phyloP scores from a whole-genome alignment of 2,797 vertebrate species.

The Sandelia bainsii region DNA sequence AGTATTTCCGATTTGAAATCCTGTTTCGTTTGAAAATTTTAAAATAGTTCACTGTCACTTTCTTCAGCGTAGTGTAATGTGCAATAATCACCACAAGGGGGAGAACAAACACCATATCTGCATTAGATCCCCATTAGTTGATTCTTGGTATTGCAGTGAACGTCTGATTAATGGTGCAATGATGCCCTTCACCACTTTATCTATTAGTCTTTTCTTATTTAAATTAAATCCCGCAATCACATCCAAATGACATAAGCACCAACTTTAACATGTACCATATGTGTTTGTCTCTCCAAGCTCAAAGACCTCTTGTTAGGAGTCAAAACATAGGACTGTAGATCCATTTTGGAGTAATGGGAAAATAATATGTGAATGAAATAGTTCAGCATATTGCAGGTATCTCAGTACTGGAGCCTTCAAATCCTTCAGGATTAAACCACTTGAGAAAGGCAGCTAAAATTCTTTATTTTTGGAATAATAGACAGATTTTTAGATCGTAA shows the following conservation, averaged over 20 bases:
- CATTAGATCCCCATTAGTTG: not conserved
- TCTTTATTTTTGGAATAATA: not conserved
- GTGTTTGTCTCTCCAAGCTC: slow-evolving; percentile 19
- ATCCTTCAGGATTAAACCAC: no score
- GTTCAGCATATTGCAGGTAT: not conserved
- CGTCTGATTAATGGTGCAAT: not conserved
- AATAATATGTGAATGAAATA: not conserved
- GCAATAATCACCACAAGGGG: slow-evolving; percentile 56
- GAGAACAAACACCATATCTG: slow-evolving; percentile 42
- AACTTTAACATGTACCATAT: slow-evolving; percentile 24
- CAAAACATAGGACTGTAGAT: not conserved
- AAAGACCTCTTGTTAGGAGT: slow-evolving; percentile 17
- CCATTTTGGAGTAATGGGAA: not conserved
- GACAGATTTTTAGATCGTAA: not conserved
- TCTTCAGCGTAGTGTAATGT: slow-evolving; percentile 50
- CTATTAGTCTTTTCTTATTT: not conserved
- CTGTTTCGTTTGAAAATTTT: no score
- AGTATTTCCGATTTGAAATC: no score
- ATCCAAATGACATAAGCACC: not conserved
- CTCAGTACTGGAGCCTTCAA: not conserved
- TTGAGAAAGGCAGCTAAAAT: not conserved
- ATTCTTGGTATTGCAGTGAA: not conserved
- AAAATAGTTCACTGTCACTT: no score
- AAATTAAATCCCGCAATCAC: not conserved
- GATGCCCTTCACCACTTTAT: not conserved